These are phyloP conservation scores for Oasisia sp. DNA, from an alignment of 2,888 invertebrate genomes.

Conservation along the genomic window DNA sequence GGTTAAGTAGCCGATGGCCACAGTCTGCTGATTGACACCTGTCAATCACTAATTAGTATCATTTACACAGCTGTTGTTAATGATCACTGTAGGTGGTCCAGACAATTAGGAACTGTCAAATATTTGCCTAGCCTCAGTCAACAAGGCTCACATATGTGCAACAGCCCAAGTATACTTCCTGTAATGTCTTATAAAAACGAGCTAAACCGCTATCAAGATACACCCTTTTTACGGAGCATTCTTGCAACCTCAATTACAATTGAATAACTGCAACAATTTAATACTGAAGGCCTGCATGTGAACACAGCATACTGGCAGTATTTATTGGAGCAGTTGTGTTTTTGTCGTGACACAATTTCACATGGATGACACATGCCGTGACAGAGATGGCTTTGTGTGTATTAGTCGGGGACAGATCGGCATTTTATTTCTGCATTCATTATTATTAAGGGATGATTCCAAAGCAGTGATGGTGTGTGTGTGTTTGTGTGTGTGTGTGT, in stretches of 20 bases:
- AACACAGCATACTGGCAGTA: neutral
- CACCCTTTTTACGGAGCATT: neutral
- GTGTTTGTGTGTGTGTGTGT: too few relatives aligned
- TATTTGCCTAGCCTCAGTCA: neutral
- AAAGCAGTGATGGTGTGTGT: too few relatives aligned
- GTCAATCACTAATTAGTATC: neutral
- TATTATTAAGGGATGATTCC: neutral
- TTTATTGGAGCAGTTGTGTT: neutral
- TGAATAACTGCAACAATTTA: neutral
- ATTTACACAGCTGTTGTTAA: neutral
- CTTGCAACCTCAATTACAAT: neutral
- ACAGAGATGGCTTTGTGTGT: neutral
- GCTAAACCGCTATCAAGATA: neutral
- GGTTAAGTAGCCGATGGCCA: neutral
- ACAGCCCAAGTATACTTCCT: neutral
- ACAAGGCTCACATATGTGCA: neutral
- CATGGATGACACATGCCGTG: neutral
- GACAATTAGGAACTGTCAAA: conserved; percentile 17
- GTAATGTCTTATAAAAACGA: neutral
- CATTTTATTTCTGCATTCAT: conserved; percentile 17
- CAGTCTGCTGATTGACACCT: neutral
- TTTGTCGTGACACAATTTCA: neutral
- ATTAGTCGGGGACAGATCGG: neutral
- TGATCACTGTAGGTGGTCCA: neutral
- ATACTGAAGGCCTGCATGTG: neutral